Base-by-base conservation (phyloP, 2,888 invertebrate species). In the Xestia ashworthii region DNA sequence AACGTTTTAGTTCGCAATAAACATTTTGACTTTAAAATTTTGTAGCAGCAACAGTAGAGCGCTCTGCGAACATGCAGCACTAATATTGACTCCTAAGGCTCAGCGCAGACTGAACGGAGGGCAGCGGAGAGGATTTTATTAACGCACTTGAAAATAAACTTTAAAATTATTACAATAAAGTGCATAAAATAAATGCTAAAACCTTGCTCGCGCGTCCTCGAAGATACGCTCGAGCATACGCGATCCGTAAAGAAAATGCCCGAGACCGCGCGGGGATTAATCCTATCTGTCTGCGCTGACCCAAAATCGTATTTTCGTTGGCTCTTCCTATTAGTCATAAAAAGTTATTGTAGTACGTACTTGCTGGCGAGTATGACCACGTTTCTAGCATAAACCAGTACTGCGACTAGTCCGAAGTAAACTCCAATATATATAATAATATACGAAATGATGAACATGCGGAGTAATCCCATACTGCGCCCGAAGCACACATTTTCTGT, bases 381-480 rank as follows among this genome's bases (percentile, higher is more conserved):
- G 84, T 91, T 94, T 81, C 96, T 92, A 22, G 94, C 76, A 82
- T 95, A 96, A 50, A 95, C 87, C 9, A 96, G 90, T n/a, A 89
- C 92, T 79, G 91, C 93, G 22, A 96, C 90, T 53, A 96, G 81
- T 55, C 93, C 94, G 60, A 96, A 93, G 84, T 96, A 96, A 68
- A 93, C 64, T 4, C 83, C 83, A 32, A 95, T 89, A 81, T 93
- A 96, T 25, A 93, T 19, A 5, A 96, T 84, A 90, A 96, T 93
- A 85, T 96, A 96, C 58, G 92, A 25, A 68, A 95, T 88, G 46
- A 95, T 87, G n/a, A 95, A 69, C 64, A 91, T 83, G 74, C 95
- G 94, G 74, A 96, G 65, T 6, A 94, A 80, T 71, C 94, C 93
- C 96, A 96, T 96, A 71, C 71, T 89, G 82, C 70, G 77, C 67